Percentiles rank a stretch among this genome's conserved stretches.
phyloP scores from a whole-genome alignment of 1,140 invertebrate genomes.

The Drosophila paulistorum region DNA sequence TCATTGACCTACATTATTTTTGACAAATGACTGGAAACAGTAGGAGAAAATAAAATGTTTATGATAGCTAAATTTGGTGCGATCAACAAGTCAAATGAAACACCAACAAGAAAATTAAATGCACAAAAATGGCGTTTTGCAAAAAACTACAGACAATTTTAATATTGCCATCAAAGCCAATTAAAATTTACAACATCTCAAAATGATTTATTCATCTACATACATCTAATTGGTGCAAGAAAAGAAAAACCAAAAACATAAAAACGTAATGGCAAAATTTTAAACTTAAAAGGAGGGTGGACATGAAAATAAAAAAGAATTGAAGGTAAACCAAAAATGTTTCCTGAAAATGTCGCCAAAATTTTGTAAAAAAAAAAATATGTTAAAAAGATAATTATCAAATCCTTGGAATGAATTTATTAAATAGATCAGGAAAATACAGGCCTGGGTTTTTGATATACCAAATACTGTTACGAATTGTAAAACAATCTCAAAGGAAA shows the following conservation, averaged over 20 bases:
- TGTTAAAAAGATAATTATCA: no score
- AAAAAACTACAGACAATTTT: slow-evolving; percentile 39
- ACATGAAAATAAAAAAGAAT: no score
- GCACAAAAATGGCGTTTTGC: not conserved
- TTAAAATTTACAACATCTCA: slow-evolving; percentile 44
- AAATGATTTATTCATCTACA: slow-evolving; percentile 36
- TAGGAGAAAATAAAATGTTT: not conserved
- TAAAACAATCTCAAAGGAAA: no score
- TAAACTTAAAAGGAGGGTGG: not conserved
- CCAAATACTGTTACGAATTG: no score
- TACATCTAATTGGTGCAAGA: slow-evolving; percentile 12
- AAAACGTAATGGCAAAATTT: not conserved
- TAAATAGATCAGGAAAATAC: no score
- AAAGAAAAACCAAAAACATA: not conserved
- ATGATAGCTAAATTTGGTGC: not conserved
- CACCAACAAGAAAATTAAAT: not conserved
- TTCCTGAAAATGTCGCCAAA: no score
- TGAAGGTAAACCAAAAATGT: no score
- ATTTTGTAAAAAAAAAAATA: no score
- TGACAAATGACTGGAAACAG: slow-evolving; percentile 17
- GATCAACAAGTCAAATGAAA: not conserved
- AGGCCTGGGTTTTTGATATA: no score
- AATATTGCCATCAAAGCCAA: slow-evolving; percentile 46
- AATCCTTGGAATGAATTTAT: no score
- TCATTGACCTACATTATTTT: slow-evolving; percentile 45